These are phyloP conservation scores for Thaumatotibia leucotreta DNA, from an alignment of 1,140 invertebrate genomes.

Conservation along the genomic window DNA sequence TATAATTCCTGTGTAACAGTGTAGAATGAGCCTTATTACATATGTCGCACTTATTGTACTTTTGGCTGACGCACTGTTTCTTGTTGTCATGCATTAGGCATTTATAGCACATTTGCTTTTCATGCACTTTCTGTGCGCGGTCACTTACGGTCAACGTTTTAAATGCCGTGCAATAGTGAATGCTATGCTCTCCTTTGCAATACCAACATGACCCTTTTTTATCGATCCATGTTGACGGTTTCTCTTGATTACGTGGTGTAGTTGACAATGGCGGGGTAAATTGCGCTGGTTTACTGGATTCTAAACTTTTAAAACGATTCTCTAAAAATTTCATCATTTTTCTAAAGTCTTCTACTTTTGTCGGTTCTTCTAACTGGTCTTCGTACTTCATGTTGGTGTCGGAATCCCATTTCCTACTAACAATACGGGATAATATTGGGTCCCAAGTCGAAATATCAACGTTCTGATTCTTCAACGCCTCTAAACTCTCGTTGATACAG, in stretches of 20 bases:
- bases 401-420: neutral
- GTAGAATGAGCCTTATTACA: slow-evolving; percentile 4
- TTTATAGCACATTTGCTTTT: neutral
- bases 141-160: neutral
- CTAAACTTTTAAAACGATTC: neutral
- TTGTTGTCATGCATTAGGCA: neutral
- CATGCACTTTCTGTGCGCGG: neutral
- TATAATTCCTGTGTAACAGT: neutral
- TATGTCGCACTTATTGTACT: neutral
- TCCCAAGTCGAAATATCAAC: slow-evolving; percentile 1
- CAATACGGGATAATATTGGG: neutral
- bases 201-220: neutral
- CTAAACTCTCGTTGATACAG: slow-evolving; percentile 7
- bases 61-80: neutral
- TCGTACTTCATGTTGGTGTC: slow-evolving; percentile 12
- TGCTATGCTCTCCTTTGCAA: too few species aligned
- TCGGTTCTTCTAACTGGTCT: slow-evolving; percentile 5
- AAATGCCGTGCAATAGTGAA: neutral
- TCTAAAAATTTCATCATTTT: slow-evolving; percentile 5
- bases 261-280: neutral
- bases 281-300: neutral
- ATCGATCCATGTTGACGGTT: neutral
- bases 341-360: neutral
- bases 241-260: neutral
- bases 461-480: slow-evolving; percentile 1